phyloP scores from a whole-genome alignment of 2,113 vertebrate genomes.

The Peucedramus taeniatus region DNA sequence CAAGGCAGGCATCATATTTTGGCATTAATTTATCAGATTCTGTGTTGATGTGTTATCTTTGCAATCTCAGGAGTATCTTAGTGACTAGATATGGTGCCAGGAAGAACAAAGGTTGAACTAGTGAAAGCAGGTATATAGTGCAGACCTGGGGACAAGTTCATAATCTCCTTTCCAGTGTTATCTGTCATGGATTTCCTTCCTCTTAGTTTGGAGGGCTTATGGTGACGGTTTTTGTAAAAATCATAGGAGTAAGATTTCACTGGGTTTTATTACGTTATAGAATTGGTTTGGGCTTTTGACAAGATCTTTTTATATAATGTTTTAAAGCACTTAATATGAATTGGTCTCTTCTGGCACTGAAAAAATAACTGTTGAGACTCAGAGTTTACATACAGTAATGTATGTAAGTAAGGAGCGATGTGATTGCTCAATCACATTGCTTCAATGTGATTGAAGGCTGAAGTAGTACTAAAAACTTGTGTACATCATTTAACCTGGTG shows the following conservation, averaged over 20 bases:
- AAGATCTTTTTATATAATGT: background rate
- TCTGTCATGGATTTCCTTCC: background rate
- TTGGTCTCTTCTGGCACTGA: background rate
- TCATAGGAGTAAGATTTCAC: background rate
- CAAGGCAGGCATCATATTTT: background rate
- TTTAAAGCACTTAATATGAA: background rate
- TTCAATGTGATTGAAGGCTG: background rate
- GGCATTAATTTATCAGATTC: background rate
- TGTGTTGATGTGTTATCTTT: background rate
- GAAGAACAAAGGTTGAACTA: background rate
- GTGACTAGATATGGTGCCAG: background rate
- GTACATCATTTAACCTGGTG: background rate
- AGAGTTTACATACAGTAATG: background rate
- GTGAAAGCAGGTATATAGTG: background rate
- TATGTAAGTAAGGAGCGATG: background rate
- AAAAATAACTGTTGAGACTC: background rate
- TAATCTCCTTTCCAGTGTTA: background rate
- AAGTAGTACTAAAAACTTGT: background rate
- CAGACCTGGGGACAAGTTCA: background rate
- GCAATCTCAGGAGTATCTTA: background rate
- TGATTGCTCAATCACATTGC: too few species aligned
- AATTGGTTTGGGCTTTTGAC: background rate
- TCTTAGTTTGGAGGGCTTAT: background rate
- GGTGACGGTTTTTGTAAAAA: background rate
- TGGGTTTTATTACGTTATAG: background rate